phyloP scores from a whole-genome alignment of 1,140 invertebrate genomes.

The Drosophila lini region DNA sequence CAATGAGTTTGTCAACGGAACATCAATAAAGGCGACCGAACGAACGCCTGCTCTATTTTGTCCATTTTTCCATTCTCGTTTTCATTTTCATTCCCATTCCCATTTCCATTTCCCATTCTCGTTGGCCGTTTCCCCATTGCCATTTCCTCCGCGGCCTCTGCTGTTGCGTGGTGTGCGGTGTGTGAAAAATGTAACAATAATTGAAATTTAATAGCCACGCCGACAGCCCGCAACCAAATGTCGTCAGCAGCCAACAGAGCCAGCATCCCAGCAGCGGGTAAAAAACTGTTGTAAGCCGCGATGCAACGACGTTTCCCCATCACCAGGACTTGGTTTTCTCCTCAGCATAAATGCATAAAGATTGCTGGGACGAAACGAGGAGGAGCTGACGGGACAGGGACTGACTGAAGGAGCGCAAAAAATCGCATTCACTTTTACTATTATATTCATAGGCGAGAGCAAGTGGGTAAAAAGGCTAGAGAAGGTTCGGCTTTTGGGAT shows the following conservation, averaged over 20 bases:
- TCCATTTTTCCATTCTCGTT: slow-evolving; percentile 14
- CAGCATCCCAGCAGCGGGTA: slow-evolving; percentile 16
- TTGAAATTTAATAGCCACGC: slow-evolving; percentile 79
- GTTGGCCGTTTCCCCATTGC: slow-evolving; percentile 56
- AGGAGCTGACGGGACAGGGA: slow-evolving; percentile 2
- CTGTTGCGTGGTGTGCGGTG: slow-evolving; percentile 47
- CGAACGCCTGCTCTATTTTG: slow-evolving; percentile 51
- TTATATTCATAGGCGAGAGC: slow-evolving; percentile 75
- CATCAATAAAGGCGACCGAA: slow-evolving; percentile 31
- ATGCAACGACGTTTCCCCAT: slow-evolving; percentile 35
- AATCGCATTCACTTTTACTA: slow-evolving; percentile 80
- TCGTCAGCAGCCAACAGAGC: slow-evolving; percentile 38
- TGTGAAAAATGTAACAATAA: slow-evolving; percentile 82
- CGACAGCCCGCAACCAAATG: slow-evolving; percentile 66
- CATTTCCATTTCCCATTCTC: slow-evolving; percentile 57
- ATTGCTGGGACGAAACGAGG: slow-evolving; percentile 8
- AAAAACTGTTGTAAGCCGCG: slow-evolving; percentile 46
- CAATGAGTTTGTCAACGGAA: slow-evolving; percentile 28
- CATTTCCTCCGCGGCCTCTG: slow-evolving; percentile 49
- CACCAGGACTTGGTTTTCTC: slow-evolving; percentile 47
- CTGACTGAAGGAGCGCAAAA: slow-evolving; percentile 23
- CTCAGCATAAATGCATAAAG: slow-evolving; percentile 59
- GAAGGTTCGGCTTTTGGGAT: not conserved
- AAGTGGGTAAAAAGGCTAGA: not conserved
- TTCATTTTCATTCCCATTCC: slow-evolving; percentile 22